phyloP scores from a whole-genome alignment of 2,113 vertebrate genomes.

The Hystrix brachyura region DNA sequence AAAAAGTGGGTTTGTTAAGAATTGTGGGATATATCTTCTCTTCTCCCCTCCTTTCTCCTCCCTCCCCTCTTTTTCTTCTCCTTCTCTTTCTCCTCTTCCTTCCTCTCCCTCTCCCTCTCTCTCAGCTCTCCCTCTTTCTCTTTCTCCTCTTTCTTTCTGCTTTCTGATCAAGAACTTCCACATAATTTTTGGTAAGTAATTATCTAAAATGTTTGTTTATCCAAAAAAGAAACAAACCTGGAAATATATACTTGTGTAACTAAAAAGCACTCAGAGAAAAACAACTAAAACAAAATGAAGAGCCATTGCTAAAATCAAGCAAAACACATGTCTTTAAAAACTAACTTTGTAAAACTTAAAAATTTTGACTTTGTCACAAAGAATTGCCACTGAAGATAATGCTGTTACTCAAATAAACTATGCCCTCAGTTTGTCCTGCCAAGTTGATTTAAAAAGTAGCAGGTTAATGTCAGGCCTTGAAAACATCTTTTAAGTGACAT shows the following conservation, averaged over 20 bases:
- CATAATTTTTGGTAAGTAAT: neutral
- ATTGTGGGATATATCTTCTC: neutral
- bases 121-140: neutral
- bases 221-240: neutral
- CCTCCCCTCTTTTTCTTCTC: neutral
- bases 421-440: neutral
- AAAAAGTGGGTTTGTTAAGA: conserved; percentile 22
- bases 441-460: conserved; percentile 28
- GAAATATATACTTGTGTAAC: neutral
- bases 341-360: neutral
- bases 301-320: neutral
- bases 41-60: no score
- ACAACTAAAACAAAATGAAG: neutral
- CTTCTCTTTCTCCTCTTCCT: neutral
- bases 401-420: neutral
- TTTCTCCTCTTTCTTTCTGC: neutral
- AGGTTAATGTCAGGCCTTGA: conserved; percentile 16
- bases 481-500: conserved; percentile 25
- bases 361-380: neutral
- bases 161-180: conserved; percentile 27
- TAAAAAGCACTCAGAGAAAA: neutral
- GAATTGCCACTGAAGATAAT: neutral
- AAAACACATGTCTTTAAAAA: conserved; percentile 14
- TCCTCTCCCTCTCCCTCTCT: neutral
- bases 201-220: conserved; percentile 25